Conservation (phyloP, 2,113 vertebrate species). For the Gnathonemus longibarbis region DNA sequence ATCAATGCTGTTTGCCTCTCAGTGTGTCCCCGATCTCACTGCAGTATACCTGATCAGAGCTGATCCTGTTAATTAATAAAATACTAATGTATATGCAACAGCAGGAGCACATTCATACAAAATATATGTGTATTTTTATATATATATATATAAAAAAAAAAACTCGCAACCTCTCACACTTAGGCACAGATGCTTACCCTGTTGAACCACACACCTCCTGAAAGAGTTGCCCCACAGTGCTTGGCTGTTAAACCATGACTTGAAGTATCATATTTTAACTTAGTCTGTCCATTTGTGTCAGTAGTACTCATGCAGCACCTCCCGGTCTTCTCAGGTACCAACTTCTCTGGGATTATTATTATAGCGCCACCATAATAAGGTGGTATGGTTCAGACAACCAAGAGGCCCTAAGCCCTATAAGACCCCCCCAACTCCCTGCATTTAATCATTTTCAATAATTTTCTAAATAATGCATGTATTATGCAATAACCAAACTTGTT, state of each 20-base stretch:
- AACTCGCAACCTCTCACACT: background rate
- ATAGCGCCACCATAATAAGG: background rate
- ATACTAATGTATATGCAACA: conserved; percentile 22
- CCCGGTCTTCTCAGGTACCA: background rate
- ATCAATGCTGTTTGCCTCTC: conserved; percentile 20
- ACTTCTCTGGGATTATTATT: background rate
- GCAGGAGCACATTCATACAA: background rate
- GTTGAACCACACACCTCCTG: background rate
- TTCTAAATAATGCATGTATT: background rate
- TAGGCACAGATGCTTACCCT: background rate
- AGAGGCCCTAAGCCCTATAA: background rate
- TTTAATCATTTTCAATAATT: background rate
- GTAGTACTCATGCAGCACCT: background rate
- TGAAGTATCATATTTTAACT: background rate
- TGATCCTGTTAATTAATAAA: conserved; percentile 57
- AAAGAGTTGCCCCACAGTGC: background rate
- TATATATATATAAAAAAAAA: background rate
- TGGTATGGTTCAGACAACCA: background rate
- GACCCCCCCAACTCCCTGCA: background rate
- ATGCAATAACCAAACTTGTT: background rate
- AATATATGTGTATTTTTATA: background rate
- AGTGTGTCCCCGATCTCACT: conserved; percentile 27
- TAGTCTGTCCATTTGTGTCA: background rate
- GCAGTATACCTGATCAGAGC: conserved; percentile 44
- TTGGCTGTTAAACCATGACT: background rate